Conservation (phyloP, 2,113 vertebrate species). For the Otis tarda region DNA sequence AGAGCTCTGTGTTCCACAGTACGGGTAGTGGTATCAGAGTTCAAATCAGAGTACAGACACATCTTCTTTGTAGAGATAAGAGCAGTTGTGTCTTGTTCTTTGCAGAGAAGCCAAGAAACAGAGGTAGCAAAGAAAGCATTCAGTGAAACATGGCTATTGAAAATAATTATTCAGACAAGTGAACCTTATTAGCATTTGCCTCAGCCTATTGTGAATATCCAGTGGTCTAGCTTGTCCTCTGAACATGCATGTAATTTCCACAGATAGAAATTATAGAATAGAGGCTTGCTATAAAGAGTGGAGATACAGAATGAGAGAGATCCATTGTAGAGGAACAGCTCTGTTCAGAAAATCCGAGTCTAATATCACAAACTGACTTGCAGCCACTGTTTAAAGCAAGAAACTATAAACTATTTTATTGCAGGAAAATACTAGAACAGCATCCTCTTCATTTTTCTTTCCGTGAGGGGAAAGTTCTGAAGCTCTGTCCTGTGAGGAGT, state of each 20-base stretch:
- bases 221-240: conserved; percentile 55
- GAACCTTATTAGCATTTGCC: conserved; percentile 56
- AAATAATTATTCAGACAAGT: conserved; percentile 33
- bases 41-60: neutral
- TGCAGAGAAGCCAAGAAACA: conserved; percentile 17
- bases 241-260: conserved; percentile 64
- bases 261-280: neutral
- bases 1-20: conserved; percentile 20
- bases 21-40: neutral
- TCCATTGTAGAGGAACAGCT: neutral
- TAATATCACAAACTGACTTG: neutral
- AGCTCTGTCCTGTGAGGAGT: conserved; percentile 78
- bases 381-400: conserved; percentile 57
- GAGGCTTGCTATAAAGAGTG: neutral
- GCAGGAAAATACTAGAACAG: conserved; percentile 80
- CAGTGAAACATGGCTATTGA: neutral
- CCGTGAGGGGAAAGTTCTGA: conserved; percentile 78
- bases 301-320: neutral
- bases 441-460: conserved; percentile 82
- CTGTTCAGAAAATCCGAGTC: neutral
- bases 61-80: neutral
- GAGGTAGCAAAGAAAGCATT: neutral
- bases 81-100: conserved; percentile 14
- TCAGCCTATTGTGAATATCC: conserved; percentile 31
- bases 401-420: conserved; percentile 69